These are phyloP conservation scores for Bellardia pandia DNA, from an alignment of 2,888 invertebrate genomes.

Conservation along the genomic window DNA sequence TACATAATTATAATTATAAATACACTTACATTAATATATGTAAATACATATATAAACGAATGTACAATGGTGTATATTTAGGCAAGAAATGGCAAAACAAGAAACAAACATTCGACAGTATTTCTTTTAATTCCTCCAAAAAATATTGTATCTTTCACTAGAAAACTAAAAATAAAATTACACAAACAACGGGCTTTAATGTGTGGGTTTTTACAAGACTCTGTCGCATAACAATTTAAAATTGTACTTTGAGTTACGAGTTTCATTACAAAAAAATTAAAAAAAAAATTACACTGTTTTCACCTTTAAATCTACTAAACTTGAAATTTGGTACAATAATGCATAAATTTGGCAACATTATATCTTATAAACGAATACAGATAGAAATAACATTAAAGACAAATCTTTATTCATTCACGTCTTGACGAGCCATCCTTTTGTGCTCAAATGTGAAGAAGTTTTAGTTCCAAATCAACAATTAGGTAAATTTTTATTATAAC, in stretches of 20 bases:
- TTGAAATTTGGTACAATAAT: too few species aligned
- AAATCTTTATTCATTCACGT: too few species aligned
- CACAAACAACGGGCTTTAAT: neutral
- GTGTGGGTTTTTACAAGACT: conserved; percentile 59
- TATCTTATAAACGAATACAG: too few species aligned
- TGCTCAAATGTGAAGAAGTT: too few species aligned
- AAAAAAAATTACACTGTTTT: conserved; percentile 15
- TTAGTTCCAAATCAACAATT: too few species aligned
- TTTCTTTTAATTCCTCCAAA: conserved; percentile 25
- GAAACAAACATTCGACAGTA: neutral
- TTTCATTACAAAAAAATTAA: conserved; percentile 26
- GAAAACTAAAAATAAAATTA: conserved; percentile 7
- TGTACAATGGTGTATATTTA: neutral
- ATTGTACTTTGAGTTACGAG: conserved; percentile 39
- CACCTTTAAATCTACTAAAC: neutral
- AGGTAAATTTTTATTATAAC: too few species aligned
- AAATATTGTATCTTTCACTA: conserved; percentile 22
- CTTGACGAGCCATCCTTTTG: too few species aligned
- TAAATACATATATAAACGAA: too few species aligned
- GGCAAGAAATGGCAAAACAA: neutral
- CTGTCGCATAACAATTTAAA: conserved; percentile 40
- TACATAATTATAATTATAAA: neutral
- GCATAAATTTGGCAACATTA: too few species aligned
- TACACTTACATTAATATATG: neutral
- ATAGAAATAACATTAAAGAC: too few species aligned